phyloP scores from a whole-genome alignment of 2,113 vertebrate genomes.

The Myiozetetes cayanensis region DNA sequence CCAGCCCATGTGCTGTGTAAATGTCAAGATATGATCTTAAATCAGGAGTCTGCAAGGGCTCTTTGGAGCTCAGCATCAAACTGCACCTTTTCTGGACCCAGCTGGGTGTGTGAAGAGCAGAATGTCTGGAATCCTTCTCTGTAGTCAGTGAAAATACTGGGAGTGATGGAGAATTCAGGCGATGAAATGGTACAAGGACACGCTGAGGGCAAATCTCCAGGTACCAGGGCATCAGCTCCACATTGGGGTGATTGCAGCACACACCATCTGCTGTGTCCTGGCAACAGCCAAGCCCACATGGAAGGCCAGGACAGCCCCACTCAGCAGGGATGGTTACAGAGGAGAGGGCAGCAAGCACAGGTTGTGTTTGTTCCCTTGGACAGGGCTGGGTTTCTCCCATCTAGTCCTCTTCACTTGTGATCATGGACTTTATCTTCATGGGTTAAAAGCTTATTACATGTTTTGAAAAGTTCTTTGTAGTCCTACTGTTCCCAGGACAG shows the following conservation, averaged over 20 bases:
- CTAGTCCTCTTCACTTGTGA: neutral
- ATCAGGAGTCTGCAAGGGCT: neutral
- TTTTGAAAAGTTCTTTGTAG: neutral
- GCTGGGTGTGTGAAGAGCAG: neutral
- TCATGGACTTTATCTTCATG: neutral
- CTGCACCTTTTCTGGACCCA: neutral
- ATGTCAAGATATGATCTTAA: neutral
- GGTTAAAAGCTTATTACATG: neutral
- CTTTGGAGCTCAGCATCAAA: neutral
- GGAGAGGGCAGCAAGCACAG: neutral
- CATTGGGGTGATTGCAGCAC: neutral
- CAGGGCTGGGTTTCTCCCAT: neutral
- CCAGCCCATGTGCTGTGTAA: neutral
- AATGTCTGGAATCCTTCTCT: neutral
- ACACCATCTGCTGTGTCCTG: slow-evolving; percentile 37
- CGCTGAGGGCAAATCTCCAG: slow-evolving; percentile 45
- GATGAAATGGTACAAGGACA: slow-evolving; percentile 12
- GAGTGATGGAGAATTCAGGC: slow-evolving; percentile 14
- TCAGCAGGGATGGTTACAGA: neutral
- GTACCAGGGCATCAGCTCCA: slow-evolving; percentile 14
- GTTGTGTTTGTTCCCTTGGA: neutral
- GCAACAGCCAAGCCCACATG: neutral
- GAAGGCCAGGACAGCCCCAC: neutral
- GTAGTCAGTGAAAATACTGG: neutral
- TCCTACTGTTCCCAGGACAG: neutral